Evolutionary conservation across 2,113 vertebrate species (phyloP), one percentile per base, ranked within the genome.

Genomic region (Puntigrus tetrazona): DNA sequence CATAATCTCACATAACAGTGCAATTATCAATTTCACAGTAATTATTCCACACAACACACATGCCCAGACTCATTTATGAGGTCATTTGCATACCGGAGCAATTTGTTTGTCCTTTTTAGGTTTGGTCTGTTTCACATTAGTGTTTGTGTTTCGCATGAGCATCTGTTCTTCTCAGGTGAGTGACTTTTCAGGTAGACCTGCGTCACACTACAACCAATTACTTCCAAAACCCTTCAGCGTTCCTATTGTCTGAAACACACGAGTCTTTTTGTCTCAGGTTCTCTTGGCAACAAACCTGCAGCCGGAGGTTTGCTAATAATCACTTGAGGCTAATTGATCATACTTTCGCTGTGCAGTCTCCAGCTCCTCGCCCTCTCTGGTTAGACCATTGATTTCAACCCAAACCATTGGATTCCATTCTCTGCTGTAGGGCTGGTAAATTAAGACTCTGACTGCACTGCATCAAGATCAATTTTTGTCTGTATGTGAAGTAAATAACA

Each of bases 361-460:
- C 91, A 91, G 94, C 93, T 94, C 94, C 93, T 92, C 91, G 84
- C 93, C 93, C 93, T 92, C 94, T 96, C 95, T 95, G 96, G 97
- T 96, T 96, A 96, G 93, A 92, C 89, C 95, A 99, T 99, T 93
- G 97, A 99, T 98, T 94, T 91, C 88, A 88, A 92, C 93, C 88
- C 92, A 94, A 95, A 94, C 94, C 95, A 98, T 98, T 91, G 94
- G 95, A 95, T 97, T 96, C 96, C 95, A 95, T 97, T 96, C 96
- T 98, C 94, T 96, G 96, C 98, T 98, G 96, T 96, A 94, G 94
- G 96, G 96, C 94, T 94, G 96, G 95, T 95, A 96, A 99, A 99
- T 98, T 99, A 98, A 97, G 96, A 97, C 97, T 98, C 96, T 97
- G 97, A 99, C 98, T 98, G 97, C 95, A 95, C 92, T 94, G 95